Conservation (phyloP, 2,113 vertebrate genomes). For the Motacilla tschutschensis region DNA sequence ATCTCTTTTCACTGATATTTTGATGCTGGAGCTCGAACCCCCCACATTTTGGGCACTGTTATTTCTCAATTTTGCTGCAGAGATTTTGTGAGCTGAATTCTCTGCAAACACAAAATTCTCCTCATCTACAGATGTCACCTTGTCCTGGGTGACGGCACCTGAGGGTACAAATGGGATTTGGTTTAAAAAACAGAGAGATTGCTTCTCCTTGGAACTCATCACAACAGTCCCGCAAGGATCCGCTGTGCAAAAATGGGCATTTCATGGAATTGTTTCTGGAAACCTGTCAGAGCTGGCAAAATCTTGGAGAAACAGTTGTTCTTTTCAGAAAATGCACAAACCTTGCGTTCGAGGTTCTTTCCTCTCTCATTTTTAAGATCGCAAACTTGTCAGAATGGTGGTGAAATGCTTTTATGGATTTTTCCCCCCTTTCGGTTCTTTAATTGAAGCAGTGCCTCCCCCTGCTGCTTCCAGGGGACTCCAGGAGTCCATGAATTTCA, state of each 20-base stretch:
- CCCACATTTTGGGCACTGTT: neutral
- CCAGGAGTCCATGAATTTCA: accelerated
- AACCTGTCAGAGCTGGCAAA: neutral
- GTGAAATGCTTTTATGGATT: neutral
- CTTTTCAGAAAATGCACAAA: neutral
- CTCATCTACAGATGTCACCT: neutral
- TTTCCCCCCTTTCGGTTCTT: neutral
- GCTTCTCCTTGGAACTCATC: neutral
- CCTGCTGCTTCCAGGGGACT: neutral
- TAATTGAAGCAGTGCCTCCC: neutral
- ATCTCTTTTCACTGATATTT: neutral
- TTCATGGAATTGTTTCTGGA: neutral
- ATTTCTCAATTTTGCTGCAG: neutral
- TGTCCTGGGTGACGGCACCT: neutral
- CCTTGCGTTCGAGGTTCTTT: neutral
- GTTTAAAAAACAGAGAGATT: neutral
- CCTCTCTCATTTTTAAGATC: neutral
- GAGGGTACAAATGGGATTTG: neutral
- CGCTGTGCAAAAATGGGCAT: neutral
- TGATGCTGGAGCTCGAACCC: neutral
- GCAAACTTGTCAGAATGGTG: neutral
- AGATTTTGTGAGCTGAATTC: neutral
- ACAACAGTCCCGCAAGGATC: neutral
- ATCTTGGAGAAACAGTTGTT: neutral
- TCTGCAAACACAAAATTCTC: neutral